phyloP scores from a whole-genome alignment of 2,113 vertebrate species.

The Dromiciops gliroides region DNA sequence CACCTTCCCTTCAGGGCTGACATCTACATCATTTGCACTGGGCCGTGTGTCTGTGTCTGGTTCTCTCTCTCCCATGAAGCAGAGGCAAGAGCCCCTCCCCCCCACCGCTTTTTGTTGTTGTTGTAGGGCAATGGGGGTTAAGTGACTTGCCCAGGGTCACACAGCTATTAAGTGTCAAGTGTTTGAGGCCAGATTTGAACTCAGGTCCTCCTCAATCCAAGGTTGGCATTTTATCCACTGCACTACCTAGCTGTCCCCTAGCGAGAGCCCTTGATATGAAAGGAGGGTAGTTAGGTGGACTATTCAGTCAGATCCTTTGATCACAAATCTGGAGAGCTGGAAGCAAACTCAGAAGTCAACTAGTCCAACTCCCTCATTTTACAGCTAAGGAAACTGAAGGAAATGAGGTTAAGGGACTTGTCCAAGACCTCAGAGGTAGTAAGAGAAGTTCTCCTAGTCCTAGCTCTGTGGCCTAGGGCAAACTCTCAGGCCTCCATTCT shows the following conservation, averaged over 20 bases:
- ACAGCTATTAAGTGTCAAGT: no score
- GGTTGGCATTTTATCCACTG: no score
- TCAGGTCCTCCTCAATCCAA: no score
- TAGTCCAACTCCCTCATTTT: no score
- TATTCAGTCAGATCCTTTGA: background rate
- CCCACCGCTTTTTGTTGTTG: no score
- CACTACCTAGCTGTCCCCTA: no score
- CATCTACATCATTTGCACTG: background rate
- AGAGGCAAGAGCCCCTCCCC: background rate
- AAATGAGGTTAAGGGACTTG: no score
- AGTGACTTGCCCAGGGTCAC: no score
- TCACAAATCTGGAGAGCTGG: background rate
- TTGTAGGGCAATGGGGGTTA: no score
- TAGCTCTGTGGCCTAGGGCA: background rate
- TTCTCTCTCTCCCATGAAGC: background rate
- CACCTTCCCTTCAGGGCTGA: background rate
- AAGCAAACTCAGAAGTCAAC: background rate
- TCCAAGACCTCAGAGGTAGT: background rate
- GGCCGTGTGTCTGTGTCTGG: background rate
- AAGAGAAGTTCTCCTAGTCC: background rate
- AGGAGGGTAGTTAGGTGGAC: background rate
- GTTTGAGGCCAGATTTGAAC: no score
- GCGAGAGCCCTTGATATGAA: background rate
- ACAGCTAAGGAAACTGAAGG: no score
- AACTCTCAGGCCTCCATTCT: no score